These are phyloP conservation scores for Delphinus delphis DNA, from an alignment of 2,113 vertebrate species.

Conservation along the genomic window DNA sequence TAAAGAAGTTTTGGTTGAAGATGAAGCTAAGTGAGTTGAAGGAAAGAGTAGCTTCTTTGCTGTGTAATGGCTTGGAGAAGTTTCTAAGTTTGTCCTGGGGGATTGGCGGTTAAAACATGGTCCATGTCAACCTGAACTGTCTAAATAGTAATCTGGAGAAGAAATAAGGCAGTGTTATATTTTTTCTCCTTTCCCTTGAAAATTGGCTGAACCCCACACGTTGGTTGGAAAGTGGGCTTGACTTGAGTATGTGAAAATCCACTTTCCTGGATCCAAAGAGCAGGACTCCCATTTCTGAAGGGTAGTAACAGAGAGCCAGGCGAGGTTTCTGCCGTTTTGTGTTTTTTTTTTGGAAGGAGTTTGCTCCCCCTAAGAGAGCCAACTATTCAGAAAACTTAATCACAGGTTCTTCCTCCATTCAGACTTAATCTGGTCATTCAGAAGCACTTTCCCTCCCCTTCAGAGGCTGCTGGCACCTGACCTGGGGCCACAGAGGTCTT, in stretches of 20 bases:
- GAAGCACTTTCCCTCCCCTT: constrained; percentile 17
- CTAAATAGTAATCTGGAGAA: neutral
- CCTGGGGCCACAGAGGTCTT: constrained; percentile 45
- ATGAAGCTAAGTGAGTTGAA: neutral
- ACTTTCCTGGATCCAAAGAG: neutral
- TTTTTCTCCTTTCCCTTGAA: neutral
- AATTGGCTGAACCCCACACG: neutral
- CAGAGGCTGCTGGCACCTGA: neutral
- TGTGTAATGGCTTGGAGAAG: neutral
- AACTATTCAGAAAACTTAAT: constrained; percentile 67
- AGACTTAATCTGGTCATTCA: constrained; percentile 67
- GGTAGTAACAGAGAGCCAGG: neutral
- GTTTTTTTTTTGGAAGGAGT: neutral
- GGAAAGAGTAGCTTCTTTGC: neutral
- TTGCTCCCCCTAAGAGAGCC: constrained; percentile 31
- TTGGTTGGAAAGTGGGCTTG: neutral
- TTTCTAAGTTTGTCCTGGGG: constrained; percentile 16
- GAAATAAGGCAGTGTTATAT: neutral
- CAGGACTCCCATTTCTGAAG: neutral
- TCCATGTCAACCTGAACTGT: neutral
- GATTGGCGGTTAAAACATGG: neutral
- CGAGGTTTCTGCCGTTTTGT: neutral
- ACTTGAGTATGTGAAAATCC: neutral
- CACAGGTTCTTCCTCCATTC: constrained; percentile 68
- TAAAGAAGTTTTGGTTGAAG: constrained; percentile 21